Base-by-base conservation (phyloP, 2,797 vertebrate genomes). In the Molossus molossus region DNA sequence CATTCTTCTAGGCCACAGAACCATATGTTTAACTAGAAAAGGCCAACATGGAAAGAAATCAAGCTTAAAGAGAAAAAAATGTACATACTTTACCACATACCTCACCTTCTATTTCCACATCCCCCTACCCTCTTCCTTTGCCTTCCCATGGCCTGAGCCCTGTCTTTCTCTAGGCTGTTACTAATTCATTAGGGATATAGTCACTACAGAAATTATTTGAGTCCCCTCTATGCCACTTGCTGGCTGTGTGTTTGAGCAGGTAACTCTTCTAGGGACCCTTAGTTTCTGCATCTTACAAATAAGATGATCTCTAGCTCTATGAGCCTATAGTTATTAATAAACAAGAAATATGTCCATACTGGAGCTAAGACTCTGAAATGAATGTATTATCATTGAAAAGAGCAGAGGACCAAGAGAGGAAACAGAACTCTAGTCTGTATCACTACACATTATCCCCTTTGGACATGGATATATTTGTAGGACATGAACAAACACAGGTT, bases 281-380 rank as follows among this genome's bases (percentile, higher is more conserved):
- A 40, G 87, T 93, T 86, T 88, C 77, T 89, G 8, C 57, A 58
- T 93, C 62, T 93, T 96, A 87, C 40, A 95, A 29, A 87, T 87
- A 48, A 87, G n/a, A 64, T 64, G 53, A 50, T 55, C 33, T 82
- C 62, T 29, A 87, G 27, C 48, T 90, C 85, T 94, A 18, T 86
- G 57, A 86, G 33, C 25, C 85, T 72, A 53, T 37, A 21, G 48
- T 89, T 88, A 60, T 60, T 53, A 90, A 73, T 77, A 76, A 89
- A 86, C 33, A 95, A 62, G 27, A 82, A 57, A 40, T 58, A 60
- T 25, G 55, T 85, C 75, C 73, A 92, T 62, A 17, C 55, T 64
- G 33, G 45, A 85, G 8, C 75, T 72, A 77, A 89, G 67, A 62
- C 77, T 82, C 80, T 29, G 67, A 90, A 86, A 62, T 77, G 72